Evolutionary conservation across 2,888 invertebrate species (phyloP).

Genomic region (Scaeva pyrastri): DNA sequence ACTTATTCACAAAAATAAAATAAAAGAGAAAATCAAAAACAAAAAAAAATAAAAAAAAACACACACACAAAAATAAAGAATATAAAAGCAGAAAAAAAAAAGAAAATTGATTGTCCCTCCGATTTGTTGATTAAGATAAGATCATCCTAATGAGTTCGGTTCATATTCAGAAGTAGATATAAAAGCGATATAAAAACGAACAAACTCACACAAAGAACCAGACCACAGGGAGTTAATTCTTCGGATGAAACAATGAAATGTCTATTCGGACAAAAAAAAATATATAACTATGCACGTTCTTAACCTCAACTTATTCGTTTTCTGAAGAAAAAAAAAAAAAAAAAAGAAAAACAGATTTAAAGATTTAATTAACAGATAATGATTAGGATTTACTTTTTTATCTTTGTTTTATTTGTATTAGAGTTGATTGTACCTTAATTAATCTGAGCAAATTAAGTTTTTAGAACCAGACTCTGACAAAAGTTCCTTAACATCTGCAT

Average conservation of each 20-base stretch:
- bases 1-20: conserved; percentile 18
- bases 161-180: conserved; percentile 30
- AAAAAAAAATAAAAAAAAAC: conserved; percentile 1
- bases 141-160: conserved; percentile 70
- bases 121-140: conserved; percentile 72
- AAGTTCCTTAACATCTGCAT: no score
- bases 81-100: conserved; percentile 19
- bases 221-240: conserved; percentile 27
- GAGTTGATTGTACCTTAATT: no score
- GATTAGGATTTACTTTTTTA: background rate
- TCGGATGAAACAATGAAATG: no score
- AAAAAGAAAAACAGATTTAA: no score
- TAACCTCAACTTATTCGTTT: no score
- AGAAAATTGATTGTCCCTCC: conserved; percentile 58
- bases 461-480: no score
- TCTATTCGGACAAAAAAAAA: conserved; percentile 40
- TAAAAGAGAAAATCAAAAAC: background rate
- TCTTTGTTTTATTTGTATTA: background rate
- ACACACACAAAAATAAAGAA: conserved; percentile 6
- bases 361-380: conserved; percentile 4
- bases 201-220: background rate
- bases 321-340: no score
- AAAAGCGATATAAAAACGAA: conserved; percentile 21
- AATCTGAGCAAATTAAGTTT: no score
- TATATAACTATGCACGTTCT: no score